phyloP scores from a whole-genome alignment of 2,113 vertebrate species.

The Lota lota region DNA sequence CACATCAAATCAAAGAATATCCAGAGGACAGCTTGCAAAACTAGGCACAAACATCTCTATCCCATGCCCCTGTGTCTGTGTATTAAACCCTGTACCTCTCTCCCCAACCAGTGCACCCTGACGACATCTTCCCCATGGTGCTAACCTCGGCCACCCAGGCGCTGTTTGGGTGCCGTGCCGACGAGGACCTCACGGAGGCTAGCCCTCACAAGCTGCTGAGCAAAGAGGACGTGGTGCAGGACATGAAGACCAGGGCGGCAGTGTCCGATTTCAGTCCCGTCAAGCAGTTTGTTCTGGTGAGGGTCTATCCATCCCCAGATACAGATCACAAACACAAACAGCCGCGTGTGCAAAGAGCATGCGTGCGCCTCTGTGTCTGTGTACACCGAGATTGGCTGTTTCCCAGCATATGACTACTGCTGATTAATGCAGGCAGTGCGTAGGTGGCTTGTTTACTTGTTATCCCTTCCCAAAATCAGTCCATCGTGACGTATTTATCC shows the following conservation, averaged over 20 bases:
- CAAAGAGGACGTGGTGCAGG: slow-evolving; percentile 83
- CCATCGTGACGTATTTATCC: too few relatives aligned
- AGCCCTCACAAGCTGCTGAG: slow-evolving; percentile 81
- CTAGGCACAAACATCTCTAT: too few relatives aligned
- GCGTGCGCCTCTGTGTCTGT: too few relatives aligned
- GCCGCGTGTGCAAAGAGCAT: too few relatives aligned
- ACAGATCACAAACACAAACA: slow-evolving; percentile 4
- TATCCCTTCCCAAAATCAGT: too few relatives aligned
- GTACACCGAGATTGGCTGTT: too few relatives aligned
- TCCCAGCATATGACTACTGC: too few relatives aligned
- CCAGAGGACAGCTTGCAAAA: too few relatives aligned
- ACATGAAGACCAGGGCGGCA: slow-evolving; percentile 81
- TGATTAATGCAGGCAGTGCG: too few relatives aligned
- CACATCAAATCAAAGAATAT: too few relatives aligned
- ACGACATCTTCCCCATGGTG: slow-evolving; percentile 83
- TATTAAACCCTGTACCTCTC: background rate
- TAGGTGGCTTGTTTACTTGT: too few relatives aligned
- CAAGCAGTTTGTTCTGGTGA: slow-evolving; percentile 80
- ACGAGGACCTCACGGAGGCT: slow-evolving; percentile 83
- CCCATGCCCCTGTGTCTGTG: slow-evolving; percentile 1
- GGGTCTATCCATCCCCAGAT: slow-evolving; percentile 33
- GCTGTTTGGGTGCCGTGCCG: slow-evolving; percentile 79
- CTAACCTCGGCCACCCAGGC: slow-evolving; percentile 87
- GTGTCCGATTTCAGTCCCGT: slow-evolving; percentile 88
- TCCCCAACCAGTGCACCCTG: slow-evolving; percentile 73